Percentiles rank a stretch among this genome's conserved stretches.
Evolutionary conservation across 37 sponge, comb jelly and placozoan genomes (phyloP).

Genomic region (Halisarca cf. caerulea): DNA sequence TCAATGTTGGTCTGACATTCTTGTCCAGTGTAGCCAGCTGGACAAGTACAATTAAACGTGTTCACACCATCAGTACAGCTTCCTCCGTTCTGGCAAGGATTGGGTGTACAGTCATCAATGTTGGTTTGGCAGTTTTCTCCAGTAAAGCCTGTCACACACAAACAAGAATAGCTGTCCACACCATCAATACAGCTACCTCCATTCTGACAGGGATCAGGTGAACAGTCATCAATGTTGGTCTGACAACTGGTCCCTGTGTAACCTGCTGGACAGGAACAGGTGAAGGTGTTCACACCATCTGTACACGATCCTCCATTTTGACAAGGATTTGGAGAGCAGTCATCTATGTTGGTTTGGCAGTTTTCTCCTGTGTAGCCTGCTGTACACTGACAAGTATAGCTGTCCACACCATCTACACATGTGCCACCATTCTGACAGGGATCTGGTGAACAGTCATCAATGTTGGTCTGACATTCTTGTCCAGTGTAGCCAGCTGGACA

Average conservation of each 20-base stretch:
- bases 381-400: background rate
- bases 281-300: background rate
- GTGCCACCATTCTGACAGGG: constrained; percentile 26
- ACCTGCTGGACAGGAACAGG: constrained; percentile 8
- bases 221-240: constrained; percentile 20
- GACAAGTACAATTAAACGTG: background rate
- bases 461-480: background rate
- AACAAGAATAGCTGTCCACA: background rate
- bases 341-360: constrained; percentile 36
- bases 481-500: constrained; percentile 4
- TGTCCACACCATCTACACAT: background rate
- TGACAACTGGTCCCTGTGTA: constrained; percentile 28
- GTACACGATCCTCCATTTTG: constrained; percentile 42
- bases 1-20: constrained; percentile 19
- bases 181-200: background rate
- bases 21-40: background rate
- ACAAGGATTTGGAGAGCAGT: constrained; percentile 31
- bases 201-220: constrained; percentile 5
- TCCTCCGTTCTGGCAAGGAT: constrained; percentile 46
- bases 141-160: constrained; percentile 21
- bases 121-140: constrained; percentile 26
- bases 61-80: constrained; percentile 25
- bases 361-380: constrained; percentile 10
- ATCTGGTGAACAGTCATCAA: constrained; percentile 5
- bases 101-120: constrained; percentile 42